These are phyloP conservation scores for Pachypanchax playfairii DNA, from an alignment of 2,113 vertebrate genomes.

Conservation along the genomic window DNA sequence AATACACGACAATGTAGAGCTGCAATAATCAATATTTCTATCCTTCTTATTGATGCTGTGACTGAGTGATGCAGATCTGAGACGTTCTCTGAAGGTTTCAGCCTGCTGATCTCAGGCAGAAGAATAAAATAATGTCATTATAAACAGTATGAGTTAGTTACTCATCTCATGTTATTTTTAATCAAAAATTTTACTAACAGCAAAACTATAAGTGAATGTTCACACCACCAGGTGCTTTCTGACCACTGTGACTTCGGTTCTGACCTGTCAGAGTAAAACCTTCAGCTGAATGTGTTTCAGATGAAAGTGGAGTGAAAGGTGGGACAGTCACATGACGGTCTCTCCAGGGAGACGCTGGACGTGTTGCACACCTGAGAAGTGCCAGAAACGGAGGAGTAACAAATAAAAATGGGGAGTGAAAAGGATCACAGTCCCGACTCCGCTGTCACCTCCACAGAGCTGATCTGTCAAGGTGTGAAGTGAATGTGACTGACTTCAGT, in stretches of 20 bases:
- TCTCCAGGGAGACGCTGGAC: not conserved
- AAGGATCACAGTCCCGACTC: not conserved
- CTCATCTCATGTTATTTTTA: too few relatives aligned
- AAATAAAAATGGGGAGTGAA: slow-evolving; percentile 5
- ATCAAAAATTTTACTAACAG: too few relatives aligned
- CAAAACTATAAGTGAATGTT: not conserved
- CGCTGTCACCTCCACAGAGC: not conserved
- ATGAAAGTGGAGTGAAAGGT: slow-evolving; percentile 4
- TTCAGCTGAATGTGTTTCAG: not conserved
- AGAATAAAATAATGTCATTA: too few relatives aligned
- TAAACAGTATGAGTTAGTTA: too few relatives aligned
- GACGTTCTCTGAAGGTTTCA: too few relatives aligned
- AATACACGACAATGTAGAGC: not conserved
- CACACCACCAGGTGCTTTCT: not conserved
- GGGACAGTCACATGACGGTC: not conserved
- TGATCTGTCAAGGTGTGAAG: slow-evolving; percentile 4
- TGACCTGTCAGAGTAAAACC: not conserved
- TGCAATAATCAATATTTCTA: slow-evolving; percentile 2
- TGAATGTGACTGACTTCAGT: not conserved
- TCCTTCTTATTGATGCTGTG: not conserved
- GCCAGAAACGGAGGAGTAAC: not conserved
- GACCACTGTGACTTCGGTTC: too few relatives aligned
- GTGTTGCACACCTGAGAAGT: slow-evolving; percentile 1
- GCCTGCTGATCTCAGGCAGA: too few relatives aligned
- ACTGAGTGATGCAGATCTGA: not conserved